Percentiles rank a stretch among this genome's conserved stretches.
Evolutionary conservation across 2,888 invertebrate species (phyloP).

Genomic region (Buathra laborator): DNA sequence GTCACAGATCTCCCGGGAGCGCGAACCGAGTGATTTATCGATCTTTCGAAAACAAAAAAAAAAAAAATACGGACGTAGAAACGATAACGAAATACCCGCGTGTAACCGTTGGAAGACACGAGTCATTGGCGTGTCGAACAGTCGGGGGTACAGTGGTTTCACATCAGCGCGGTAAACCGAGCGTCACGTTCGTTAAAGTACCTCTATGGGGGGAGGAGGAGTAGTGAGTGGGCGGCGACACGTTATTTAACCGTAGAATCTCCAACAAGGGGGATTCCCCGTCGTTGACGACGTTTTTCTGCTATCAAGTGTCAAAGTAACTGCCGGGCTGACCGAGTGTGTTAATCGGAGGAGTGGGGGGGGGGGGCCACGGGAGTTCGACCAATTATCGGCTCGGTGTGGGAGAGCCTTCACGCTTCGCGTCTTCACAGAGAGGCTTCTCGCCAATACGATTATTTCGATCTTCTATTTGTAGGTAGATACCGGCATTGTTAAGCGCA

Average conservation of each 20-base stretch:
- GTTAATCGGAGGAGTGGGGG: conserved; percentile 5
- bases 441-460: conserved; percentile 3
- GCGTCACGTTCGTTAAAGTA: conserved; percentile 5
- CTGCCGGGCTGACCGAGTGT: conserved; percentile 12
- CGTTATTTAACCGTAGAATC: background rate
- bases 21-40: background rate
- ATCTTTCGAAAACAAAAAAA: background rate
- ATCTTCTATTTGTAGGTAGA: background rate
- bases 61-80: background rate
- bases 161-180: background rate
- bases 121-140: background rate
- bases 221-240: background rate
- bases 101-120: background rate
- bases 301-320: conserved; percentile 49
- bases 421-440: background rate
- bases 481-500: background rate
- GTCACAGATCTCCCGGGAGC: conserved; percentile 7
- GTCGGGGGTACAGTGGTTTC: background rate
- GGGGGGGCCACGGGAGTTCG: background rate
- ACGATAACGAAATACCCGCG: background rate
- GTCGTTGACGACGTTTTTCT: background rate
- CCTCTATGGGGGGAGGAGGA: background rate
- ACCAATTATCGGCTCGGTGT: conserved; percentile 39
- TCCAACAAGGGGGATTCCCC: conserved; percentile 18
- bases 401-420: background rate